Evolutionary conservation across 1,140 invertebrate species (phyloP), one percentile per base, ranked within the genome.

Genomic region (Ceratina japonica): DNA sequence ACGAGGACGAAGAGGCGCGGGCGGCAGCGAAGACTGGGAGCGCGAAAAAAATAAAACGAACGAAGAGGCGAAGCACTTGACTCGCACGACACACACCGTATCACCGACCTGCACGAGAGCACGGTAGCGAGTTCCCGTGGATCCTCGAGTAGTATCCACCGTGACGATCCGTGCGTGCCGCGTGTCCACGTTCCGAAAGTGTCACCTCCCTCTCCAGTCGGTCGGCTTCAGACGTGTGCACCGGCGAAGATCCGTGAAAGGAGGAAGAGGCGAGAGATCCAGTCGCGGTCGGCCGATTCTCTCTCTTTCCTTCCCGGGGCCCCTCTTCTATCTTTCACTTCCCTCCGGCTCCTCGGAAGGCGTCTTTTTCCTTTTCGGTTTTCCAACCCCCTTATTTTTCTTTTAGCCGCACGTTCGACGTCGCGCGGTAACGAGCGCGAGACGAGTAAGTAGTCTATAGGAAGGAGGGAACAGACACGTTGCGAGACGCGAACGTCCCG

Each of bases 231-330:
- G 49, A 81, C 71, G 80, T 70, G 80, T 63, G 75, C 80, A 80
- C 73, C 81, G 75, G 77, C 84, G 82, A 80, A 80, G 85, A 86
- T 86, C 77, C 84, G 85, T 84, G 85, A 86, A 86, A 86, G 84
- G 84, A 86, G 84, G 85, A 86, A 86, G 78, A 83, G 84, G 71
- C 80, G 83, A 72, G 82, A 85, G 83, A 84, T 81, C 72, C 77
- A 71, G 83, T 84, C 68, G 66, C 68, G 82, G 82, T 82, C 52
- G 70, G 81, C 52, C 80, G 81, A 64, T 84, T n/a, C 76, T 84
- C 54, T 75, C 52, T 66, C 64, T 62, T 22, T 52, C 65, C 75
- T 56, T 64, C 56, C 24, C 27, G 8, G 16, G 7, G 20, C 16
- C 66, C 16, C 5, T 52, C 66, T 69, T 27, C n/a, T n/a, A n/a